phyloP scores from a whole-genome alignment of 2,797 vertebrate genomes.

The Telmatherina bonti region DNA sequence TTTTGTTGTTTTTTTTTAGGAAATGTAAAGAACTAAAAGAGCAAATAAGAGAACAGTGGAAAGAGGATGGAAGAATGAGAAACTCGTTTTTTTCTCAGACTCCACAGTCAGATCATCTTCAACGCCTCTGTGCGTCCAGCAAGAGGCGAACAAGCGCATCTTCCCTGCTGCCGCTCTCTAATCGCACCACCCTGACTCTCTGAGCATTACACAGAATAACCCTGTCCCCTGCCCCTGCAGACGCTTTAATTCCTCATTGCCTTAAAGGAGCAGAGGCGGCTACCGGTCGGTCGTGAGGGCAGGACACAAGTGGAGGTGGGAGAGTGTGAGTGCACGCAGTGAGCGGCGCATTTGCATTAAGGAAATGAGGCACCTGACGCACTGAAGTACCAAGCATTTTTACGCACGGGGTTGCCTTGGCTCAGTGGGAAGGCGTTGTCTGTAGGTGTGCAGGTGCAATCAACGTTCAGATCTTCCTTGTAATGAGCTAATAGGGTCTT shows the following conservation, averaged over 20 bases:
- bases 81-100: slow-evolving; percentile 65
- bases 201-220: slow-evolving; percentile 81
- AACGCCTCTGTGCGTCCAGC: slow-evolving; percentile 88
- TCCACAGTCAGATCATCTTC: slow-evolving; percentile 84
- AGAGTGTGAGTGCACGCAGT: slow-evolving; percentile 42
- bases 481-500: slow-evolving; percentile 15
- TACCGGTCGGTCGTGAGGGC: slow-evolving; percentile 70
- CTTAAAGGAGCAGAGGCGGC: slow-evolving; percentile 87
- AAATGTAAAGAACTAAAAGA: slow-evolving; percentile 69
- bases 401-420: slow-evolving; percentile 66
- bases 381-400: slow-evolving; percentile 59
- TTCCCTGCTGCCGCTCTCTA: slow-evolving; percentile 82
- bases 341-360: slow-evolving; percentile 67
- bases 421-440: slow-evolving; percentile 44
- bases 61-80: slow-evolving; percentile 63
- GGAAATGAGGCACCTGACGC: slow-evolving; percentile 79
- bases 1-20: slow-evolving; percentile 1
- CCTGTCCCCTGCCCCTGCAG: slow-evolving; percentile 78
- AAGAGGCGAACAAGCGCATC: slow-evolving; percentile 89
- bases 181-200: slow-evolving; percentile 84
- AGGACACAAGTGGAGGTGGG: slow-evolving; percentile 61
- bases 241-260: slow-evolving; percentile 83
- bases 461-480: slow-evolving; percentile 15
- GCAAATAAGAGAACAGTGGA: slow-evolving; percentile 60
- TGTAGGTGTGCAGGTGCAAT: slow-evolving; percentile 57